Base-by-base conservation (phyloP, 2,797 vertebrate species). In the Myotis myotis region DNA sequence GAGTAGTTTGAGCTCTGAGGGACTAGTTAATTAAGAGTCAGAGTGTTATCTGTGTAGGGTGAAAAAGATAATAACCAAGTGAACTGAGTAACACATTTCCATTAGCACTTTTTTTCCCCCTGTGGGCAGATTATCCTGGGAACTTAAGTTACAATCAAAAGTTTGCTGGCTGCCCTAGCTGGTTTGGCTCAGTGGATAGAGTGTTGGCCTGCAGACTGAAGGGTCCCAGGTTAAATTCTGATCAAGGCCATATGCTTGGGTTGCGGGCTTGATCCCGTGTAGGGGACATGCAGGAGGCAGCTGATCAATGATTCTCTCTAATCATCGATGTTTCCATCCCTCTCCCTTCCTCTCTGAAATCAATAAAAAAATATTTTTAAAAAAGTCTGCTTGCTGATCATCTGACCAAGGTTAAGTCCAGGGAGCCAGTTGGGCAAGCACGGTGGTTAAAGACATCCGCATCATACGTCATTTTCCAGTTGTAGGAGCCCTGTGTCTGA, bases 11-110 rank as follows among this genome's bases (percentile, higher is more conserved):
- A 96, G 36, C 85, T 92, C 84, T 36, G 22, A 93, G 93, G 74
- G 78, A 66, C 78, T 51, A 25, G 70, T 89, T 96, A 93, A 95
- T 95, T 95, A 92, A 89, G 85, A 94, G 51, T 94, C 41, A 87
- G 93, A 90, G 36, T 79, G 55, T 68, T 75, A 49, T 47, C 80
- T 12, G 6, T 28, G 51, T 60, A 66, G 93, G 79, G 19, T 93
- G 28, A 81, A 93, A 96, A 94, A 89, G 91, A 66, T 95, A 81
- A 90, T 94, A 93, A 93, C 76, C 41, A 78, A 55, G 33, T 87
- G 74, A 94, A 86, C 57, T 51, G 64, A 89, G 53, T 70, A 28
- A 23, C 55, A 53, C 25, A 1, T 89, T 95, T 78, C 55, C 76
- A 76, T 93, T 79, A 79, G 80, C 23, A 57, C 70, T 2, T 47